phyloP scores from a whole-genome alignment of 2,113 vertebrate genomes.

The Triplophysa tibetana region DNA sequence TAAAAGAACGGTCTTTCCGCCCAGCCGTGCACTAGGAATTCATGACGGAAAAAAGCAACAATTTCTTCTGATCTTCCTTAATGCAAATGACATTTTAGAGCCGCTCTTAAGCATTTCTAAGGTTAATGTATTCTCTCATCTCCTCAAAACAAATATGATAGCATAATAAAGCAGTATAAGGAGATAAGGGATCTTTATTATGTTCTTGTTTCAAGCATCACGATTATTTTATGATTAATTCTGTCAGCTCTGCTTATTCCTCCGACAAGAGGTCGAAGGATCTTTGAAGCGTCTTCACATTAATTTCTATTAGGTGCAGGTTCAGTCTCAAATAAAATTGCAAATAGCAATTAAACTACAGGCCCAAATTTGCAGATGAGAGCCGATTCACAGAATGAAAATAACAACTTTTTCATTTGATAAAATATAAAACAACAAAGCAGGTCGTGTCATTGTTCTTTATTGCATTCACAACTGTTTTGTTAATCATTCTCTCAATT shows the following conservation, averaged over 20 bases:
- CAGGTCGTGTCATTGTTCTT: not conserved
- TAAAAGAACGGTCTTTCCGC: constrained; percentile 40
- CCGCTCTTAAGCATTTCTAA: constrained; percentile 46
- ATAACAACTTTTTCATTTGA: constrained; percentile 62
- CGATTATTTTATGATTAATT: constrained; percentile 52
- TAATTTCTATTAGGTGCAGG: constrained; percentile 78
- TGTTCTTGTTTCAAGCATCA: constrained; percentile 58
- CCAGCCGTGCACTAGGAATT: constrained; percentile 9
- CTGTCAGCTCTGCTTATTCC: constrained; percentile 53
- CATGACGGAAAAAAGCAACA: constrained; percentile 26
- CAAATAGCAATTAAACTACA: constrained; percentile 71
- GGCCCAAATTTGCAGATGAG: constrained; percentile 67
- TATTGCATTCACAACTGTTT: not conserved
- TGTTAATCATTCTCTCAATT: too few relatives aligned
- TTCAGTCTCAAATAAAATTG: constrained; percentile 81
- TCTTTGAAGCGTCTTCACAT: constrained; percentile 66
- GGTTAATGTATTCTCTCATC: constrained; percentile 57
- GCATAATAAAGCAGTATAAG: constrained; percentile 63
- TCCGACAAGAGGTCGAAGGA: constrained; percentile 62
- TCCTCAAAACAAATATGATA: constrained; percentile 53
- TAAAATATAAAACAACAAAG: not conserved
- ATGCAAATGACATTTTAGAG: constrained; percentile 42
- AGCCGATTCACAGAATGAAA: constrained; percentile 57
- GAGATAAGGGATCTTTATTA: constrained; percentile 63
- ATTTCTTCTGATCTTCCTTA: constrained; percentile 14